Conservation (phyloP, 2,797 vertebrate genomes). For the Pagetopsis macropterus region DNA sequence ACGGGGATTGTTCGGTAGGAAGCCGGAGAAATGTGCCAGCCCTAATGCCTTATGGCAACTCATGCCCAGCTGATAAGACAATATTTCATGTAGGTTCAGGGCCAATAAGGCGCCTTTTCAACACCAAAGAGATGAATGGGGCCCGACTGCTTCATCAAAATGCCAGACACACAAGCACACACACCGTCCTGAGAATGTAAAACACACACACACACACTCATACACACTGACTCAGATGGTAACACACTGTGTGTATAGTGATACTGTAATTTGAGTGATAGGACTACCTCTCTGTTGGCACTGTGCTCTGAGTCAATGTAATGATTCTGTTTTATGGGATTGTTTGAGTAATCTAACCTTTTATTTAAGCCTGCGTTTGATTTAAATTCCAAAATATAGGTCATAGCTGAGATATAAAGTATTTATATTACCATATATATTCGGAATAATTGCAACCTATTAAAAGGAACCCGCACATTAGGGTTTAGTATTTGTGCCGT, state of each 20-base stretch:
- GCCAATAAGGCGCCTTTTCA: slow-evolving; percentile 81
- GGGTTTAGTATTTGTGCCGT: no score
- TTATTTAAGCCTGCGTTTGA: slow-evolving; percentile 17
- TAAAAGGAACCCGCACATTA: no score
- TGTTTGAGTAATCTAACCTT: slow-evolving; percentile 25
- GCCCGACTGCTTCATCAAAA: slow-evolving; percentile 74
- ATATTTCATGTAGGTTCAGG: slow-evolving; percentile 81
- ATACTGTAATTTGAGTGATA: slow-evolving; percentile 17
- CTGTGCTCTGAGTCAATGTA: slow-evolving; percentile 14
- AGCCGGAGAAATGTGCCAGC: slow-evolving; percentile 65
- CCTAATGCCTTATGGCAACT: slow-evolving; percentile 80
- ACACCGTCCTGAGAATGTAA: not conserved
- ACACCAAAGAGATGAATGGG: slow-evolving; percentile 74
- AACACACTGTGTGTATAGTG: slow-evolving; percentile 2
- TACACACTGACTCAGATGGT: slow-evolving; percentile 40
- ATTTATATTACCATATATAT: slow-evolving; percentile 5
- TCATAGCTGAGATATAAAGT: slow-evolving; percentile 19
- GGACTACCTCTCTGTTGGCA: slow-evolving; percentile 10
- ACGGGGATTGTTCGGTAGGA: slow-evolving; percentile 51
- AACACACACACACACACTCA: slow-evolving; percentile 28
- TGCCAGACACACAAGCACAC: slow-evolving; percentile 39
- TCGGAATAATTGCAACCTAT: no score
- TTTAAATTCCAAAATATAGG: slow-evolving; percentile 33
- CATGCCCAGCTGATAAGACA: slow-evolving; percentile 80
- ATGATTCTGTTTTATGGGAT: slow-evolving; percentile 15